phyloP scores from a whole-genome alignment of 2,113 vertebrate species.

The Podarcis cretensis region DNA sequence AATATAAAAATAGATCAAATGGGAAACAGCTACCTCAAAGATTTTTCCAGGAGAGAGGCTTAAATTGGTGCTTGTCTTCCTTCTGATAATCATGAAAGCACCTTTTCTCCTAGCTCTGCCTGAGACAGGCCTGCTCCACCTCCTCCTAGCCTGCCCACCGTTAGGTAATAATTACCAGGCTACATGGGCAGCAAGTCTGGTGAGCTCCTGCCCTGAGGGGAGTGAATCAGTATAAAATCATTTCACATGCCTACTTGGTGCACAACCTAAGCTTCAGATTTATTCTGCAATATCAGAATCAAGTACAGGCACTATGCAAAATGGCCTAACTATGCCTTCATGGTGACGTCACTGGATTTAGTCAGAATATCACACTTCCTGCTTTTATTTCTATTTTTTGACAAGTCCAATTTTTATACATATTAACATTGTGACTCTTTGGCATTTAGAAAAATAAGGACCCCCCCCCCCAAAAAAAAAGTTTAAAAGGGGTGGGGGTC shows the following conservation, averaged over 20 bases:
- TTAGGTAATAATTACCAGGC: background rate
- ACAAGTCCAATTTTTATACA: no score
- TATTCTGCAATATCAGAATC: background rate
- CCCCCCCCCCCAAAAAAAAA: no score
- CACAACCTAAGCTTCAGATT: background rate
- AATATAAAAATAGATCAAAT: background rate
- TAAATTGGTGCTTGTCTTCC: background rate
- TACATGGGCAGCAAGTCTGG: background rate
- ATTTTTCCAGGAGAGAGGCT: background rate
- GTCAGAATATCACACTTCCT: no score
- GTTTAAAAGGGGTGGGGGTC: no score
- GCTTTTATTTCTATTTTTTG: no score
- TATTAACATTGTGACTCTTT: no score
- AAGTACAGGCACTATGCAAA: background rate
- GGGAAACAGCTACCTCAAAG: background rate
- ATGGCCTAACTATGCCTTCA: no score
- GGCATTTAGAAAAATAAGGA: background rate
- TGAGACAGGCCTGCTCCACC: background rate
- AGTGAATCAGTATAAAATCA: background rate
- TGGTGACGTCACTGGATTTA: background rate
- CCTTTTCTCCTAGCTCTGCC: background rate
- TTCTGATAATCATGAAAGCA: background rate
- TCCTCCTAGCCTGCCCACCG: background rate
- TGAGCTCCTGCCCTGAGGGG: background rate
- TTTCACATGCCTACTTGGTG: background rate